Evolutionary conservation across 2,113 vertebrate species (phyloP).

Genomic region (Psophia crepitans): DNA sequence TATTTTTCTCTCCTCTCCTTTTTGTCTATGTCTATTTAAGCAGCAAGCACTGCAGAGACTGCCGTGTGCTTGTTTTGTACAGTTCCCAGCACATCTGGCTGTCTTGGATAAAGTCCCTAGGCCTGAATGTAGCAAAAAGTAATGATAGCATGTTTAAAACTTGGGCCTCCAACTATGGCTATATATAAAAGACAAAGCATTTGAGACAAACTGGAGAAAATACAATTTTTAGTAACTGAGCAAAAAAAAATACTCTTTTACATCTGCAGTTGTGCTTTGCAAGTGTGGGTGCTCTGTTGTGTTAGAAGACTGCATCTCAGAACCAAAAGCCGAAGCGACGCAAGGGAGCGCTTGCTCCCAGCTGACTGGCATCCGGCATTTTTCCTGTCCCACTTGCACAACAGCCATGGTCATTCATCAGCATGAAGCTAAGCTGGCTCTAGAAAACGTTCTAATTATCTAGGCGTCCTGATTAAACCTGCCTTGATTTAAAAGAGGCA

Average conservation of each 20-base stretch:
- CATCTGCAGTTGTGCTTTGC: background rate
- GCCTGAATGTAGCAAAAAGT: background rate
- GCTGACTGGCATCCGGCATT: background rate
- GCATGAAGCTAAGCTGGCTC: background rate
- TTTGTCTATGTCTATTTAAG: background rate
- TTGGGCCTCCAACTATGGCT: background rate
- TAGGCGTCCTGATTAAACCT: constrained; percentile 30
- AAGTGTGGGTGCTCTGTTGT: background rate
- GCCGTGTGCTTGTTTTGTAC: constrained; percentile 28
- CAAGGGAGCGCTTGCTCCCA: background rate
- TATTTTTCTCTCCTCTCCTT: background rate
- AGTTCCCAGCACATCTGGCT: background rate
- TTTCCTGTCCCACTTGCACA: background rate
- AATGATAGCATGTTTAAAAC: background rate
- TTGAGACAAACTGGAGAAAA: background rate
- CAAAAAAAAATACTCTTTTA: background rate
- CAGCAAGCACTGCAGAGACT: background rate
- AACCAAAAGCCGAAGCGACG: background rate
- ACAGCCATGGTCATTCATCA: background rate
- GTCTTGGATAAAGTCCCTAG: background rate
- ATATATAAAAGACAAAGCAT: background rate
- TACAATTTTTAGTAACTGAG: background rate
- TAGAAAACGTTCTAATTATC: background rate
- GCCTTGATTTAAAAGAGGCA: background rate
- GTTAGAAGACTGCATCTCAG: background rate